Conservation (phyloP, 1,140 invertebrate genomes). For the Penaeus indicus region DNA sequence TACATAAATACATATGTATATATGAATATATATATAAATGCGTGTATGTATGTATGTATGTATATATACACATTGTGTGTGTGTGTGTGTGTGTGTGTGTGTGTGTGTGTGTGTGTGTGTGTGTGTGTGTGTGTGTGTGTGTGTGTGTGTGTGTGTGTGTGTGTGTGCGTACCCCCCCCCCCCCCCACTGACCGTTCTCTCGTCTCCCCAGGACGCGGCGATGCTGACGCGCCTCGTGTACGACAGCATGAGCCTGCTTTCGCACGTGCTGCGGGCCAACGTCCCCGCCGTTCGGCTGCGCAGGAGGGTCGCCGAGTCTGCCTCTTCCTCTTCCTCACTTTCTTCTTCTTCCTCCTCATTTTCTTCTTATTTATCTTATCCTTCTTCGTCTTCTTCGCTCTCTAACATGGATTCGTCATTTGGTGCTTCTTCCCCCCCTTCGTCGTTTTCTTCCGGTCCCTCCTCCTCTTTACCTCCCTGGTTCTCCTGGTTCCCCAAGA, state of each 20-base stretch:
- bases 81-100: not conserved
- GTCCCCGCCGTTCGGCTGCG: slow-evolving; percentile 38
- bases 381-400: too few species aligned
- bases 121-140: not conserved
- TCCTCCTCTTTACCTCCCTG: too few species aligned
- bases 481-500: too few species aligned
- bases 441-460: too few species aligned
- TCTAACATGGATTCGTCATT: too few species aligned
- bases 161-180: not conserved
- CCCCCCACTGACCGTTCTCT: too few species aligned
- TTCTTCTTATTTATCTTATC: too few species aligned
- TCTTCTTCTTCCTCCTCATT: too few species aligned
- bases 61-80: not conserved
- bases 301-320: not conserved
- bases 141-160: not conserved
- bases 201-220: slow-evolving; percentile 14
- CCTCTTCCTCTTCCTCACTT: too few species aligned
- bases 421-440: too few species aligned
- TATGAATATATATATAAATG: not conserved
- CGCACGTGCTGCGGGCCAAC: slow-evolving; percentile 46
- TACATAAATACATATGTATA: not conserved
- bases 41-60: not conserved
- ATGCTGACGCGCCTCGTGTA: slow-evolving; percentile 48
- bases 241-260: slow-evolving; percentile 53
- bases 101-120: not conserved